Base-by-base conservation (phyloP, 2,888 invertebrate species). In the Orthosia cruda region DNA sequence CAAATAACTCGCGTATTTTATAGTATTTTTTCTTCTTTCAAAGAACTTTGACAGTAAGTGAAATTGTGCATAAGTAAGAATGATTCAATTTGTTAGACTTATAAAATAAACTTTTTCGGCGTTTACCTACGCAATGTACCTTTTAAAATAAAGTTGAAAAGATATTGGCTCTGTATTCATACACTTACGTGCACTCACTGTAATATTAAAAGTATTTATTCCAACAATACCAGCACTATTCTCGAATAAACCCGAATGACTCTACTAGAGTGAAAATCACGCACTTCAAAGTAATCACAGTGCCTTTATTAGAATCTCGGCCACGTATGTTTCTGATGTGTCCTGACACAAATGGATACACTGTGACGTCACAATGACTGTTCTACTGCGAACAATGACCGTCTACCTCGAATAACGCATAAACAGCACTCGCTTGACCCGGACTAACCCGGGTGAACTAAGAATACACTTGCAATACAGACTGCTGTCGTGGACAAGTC, bases 311-410 rank as follows among this genome's bases (percentile, higher is more conserved):
- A 81, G 58, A 80, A 81, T 74, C 84, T 84, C 55, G 65, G 45
- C 64, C 62, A 57, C 69, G 77, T 62, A 74, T 85, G 84, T 86
- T 76, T 70, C 59, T 85, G 81, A 86, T 86, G 78, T 76, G 61
- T 65, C 54, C 81, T 81, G 84, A 74, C 69, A 62, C 59, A 73
- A 85, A 83, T 74, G 75, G 77, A 71, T 54, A 59, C 72, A 65
- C 55, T 40, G n/a, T 68, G 68, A 64, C 57, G 57, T 57, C 63
- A 71, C 32, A 65, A 73, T 70, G 73, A 59, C 54, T 52, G 23
- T 62, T 13, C 45, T 49, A 75, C 80, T 84, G 72, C 75, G 71
- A 65, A 81, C 70, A 49, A 78, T 76, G 72, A 62, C 71, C 71
- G 62, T 69, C 68, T 70, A 63, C 45, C 63, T 73, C 47, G 55